Percentiles rank a stretch among this genome's conserved stretches.
Conservation (phyloP, 2,113 vertebrate species). For the Gulo gulo region DNA sequence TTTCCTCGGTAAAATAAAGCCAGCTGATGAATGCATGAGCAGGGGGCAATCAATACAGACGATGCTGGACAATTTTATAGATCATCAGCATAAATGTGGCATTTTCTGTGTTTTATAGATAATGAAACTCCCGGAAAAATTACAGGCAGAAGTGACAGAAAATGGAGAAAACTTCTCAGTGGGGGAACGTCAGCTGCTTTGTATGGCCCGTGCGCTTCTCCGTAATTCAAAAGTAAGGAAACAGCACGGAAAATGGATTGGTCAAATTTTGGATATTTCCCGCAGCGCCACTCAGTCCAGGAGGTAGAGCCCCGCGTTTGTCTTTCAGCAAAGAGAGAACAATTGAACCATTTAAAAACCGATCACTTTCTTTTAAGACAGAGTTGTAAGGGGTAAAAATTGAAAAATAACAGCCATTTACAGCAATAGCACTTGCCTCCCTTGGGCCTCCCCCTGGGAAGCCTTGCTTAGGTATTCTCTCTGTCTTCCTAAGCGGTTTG, state of each 20-base stretch:
- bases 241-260: neutral
- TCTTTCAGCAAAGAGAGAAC: slow-evolving; percentile 44
- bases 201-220: slow-evolving; percentile 87
- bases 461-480: neutral
- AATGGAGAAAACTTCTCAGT: slow-evolving; percentile 91
- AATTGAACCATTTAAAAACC: slow-evolving; percentile 47
- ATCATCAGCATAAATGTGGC: slow-evolving; percentile 40
- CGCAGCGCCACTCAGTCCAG: neutral
- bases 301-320: neutral
- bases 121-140: slow-evolving; percentile 82
- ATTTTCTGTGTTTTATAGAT: slow-evolving; percentile 77
- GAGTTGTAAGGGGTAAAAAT: slow-evolving; percentile 47
- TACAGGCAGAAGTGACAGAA: slow-evolving; percentile 82
- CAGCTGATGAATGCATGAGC: slow-evolving; percentile 18
- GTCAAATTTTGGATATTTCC: slow-evolving; percentile 34
- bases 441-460: neutral
- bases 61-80: neutral
- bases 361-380: slow-evolving; percentile 24
- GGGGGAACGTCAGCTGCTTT: slow-evolving; percentile 87
- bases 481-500: neutral
- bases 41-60: neutral
- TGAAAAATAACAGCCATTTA: slow-evolving; percentile 53
- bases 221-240: slow-evolving; percentile 87
- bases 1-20: slow-evolving; percentile 51
- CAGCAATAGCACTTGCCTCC: neutral